A percentile compares a stretch with the other conserved stretches of the same genome.
These are phyloP conservation scores for Actenoides hombroni DNA, from an alignment of 2,113 vertebrate genomes.

Conservation along the genomic window DNA sequence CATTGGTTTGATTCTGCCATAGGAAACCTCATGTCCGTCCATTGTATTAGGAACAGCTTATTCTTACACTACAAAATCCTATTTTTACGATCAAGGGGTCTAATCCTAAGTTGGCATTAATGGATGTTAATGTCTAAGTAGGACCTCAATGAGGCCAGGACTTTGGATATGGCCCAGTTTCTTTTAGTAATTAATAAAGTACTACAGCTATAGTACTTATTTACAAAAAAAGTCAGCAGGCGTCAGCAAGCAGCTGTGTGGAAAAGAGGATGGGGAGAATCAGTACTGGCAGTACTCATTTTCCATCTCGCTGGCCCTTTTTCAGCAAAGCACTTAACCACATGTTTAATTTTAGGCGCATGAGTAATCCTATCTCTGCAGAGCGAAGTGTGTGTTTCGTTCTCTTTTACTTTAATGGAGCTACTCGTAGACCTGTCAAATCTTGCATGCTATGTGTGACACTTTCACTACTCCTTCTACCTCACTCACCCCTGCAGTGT, in stretches of 20 bases:
- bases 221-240: constrained; percentile 43
- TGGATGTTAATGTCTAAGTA: not conserved
- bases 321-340: constrained; percentile 69
- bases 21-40: not conserved
- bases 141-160: not conserved
- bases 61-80: not conserved
- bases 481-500: not conserved
- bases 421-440: not conserved
- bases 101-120: not conserved
- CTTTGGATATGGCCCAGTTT: not conserved
- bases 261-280: constrained; percentile 45
- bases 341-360: constrained; percentile 68
- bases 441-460: not conserved
- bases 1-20: not conserved
- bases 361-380: constrained; percentile 61
- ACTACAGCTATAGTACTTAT: constrained; percentile 10
- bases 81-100: not conserved
- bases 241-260: constrained; percentile 58
- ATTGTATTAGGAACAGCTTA: not conserved
- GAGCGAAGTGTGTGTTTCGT: constrained; percentile 10
- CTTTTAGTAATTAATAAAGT: constrained; percentile 37
- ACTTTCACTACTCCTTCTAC: not conserved
- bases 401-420: constrained; percentile 40
- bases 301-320: constrained; percentile 54
- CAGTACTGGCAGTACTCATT: constrained; percentile 58